A percentile compares a stretch with the other conserved stretches of the same genome.
phyloP scores from a whole-genome alignment of 2,797 vertebrate species.

The Anguilla megastoma region DNA sequence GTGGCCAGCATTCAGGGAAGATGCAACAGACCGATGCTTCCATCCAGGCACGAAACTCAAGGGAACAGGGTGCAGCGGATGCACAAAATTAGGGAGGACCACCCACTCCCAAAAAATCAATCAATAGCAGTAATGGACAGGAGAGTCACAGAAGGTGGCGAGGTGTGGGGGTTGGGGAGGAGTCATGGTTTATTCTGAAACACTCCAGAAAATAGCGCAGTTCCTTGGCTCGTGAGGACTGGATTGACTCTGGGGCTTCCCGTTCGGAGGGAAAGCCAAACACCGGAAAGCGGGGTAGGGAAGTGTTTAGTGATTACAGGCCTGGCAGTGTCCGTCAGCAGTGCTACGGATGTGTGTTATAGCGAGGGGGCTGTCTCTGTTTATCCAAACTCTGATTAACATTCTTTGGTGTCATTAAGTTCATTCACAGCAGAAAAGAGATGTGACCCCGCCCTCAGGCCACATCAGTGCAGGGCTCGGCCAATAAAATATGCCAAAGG shows the following conservation, averaged over 20 bases:
- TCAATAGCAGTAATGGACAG: slow-evolving; percentile 69
- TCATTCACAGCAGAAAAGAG: slow-evolving; percentile 57
- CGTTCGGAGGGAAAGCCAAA: slow-evolving; percentile 28
- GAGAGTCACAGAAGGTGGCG: neutral
- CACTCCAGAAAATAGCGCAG: slow-evolving; percentile 62
- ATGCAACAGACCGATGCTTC: no score
- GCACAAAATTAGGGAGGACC: slow-evolving; percentile 49
- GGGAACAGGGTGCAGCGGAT: neutral
- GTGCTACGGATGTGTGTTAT: slow-evolving; percentile 65
- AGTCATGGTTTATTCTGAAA: slow-evolving; percentile 34
- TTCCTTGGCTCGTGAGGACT: slow-evolving; percentile 61
- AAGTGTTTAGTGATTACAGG: slow-evolving; percentile 65
- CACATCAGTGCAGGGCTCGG: slow-evolving; percentile 59
- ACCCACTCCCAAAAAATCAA: slow-evolving; percentile 57
- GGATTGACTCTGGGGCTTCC: slow-evolving; percentile 51
- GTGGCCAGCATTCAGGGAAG: neutral
- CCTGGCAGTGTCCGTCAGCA: slow-evolving; percentile 54
- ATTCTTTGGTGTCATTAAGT: slow-evolving; percentile 71
- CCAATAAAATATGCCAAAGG: slow-evolving; percentile 49
- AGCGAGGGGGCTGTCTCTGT: slow-evolving; percentile 47
- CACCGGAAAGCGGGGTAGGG: slow-evolving; percentile 50
- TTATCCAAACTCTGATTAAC: slow-evolving; percentile 75
- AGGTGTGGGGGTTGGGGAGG: neutral
- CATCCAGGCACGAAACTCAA: neutral
- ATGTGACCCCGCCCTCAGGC: slow-evolving; percentile 59